These are phyloP conservation scores for Vanessa tameamea DNA, from an alignment of 1,140 invertebrate species.

Conservation along the genomic window DNA sequence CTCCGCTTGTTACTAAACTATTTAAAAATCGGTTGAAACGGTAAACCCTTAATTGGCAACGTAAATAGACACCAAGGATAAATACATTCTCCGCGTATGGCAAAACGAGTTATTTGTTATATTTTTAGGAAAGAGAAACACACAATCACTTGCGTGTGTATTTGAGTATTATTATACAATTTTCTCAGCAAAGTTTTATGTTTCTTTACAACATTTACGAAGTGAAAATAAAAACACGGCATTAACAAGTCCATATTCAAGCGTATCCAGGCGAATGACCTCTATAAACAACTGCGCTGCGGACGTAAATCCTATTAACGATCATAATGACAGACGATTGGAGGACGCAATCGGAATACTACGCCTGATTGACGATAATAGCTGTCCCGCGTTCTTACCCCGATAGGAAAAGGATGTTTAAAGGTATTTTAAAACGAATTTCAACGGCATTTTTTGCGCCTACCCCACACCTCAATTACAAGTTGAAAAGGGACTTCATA, in stretches of 20 bases:
- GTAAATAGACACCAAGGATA: too few species aligned
- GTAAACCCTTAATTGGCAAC: too few species aligned
- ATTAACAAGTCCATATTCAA: background rate
- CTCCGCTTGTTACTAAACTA: too few species aligned
- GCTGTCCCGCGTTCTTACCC: slow-evolving; percentile 7
- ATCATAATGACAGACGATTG: slow-evolving; percentile 12
- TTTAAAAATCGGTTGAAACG: too few species aligned
- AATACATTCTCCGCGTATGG: too few species aligned
- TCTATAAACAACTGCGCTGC: background rate
- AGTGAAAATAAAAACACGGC: background rate
- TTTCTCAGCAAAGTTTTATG: too few species aligned
- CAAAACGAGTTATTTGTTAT: too few species aligned
- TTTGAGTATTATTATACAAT: too few species aligned
- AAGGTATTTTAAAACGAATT: background rate
- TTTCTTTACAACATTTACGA: background rate
- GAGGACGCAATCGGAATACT: slow-evolving; percentile 8
- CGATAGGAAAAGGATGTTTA: slow-evolving; percentile 6
- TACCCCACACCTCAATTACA: background rate
- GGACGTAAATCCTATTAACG: slow-evolving; percentile 13
- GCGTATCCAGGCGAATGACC: slow-evolving; percentile 5
- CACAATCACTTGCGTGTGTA: too few species aligned
- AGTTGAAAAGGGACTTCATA: background rate
- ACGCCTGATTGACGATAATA: slow-evolving; percentile 12
- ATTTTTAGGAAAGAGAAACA: too few species aligned
- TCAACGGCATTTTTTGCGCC: background rate